phyloP scores from a whole-genome alignment of 2,113 vertebrate species.

The Octodon degus region DNA sequence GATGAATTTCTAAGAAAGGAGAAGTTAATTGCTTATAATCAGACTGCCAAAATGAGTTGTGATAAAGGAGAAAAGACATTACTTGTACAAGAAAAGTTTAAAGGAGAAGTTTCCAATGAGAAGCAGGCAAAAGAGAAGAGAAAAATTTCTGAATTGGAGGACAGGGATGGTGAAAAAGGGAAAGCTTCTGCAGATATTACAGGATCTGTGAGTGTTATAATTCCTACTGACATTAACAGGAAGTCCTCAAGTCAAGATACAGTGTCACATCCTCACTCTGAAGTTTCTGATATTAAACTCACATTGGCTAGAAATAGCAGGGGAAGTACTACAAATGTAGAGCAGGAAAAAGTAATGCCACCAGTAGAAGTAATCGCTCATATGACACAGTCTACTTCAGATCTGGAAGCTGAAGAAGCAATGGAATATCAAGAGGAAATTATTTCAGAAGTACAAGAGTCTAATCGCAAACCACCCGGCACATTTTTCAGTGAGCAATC shows the following conservation, averaged over 20 bases:
- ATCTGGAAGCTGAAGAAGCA: constrained; percentile 55
- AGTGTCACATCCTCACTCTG: background rate
- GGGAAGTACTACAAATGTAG: constrained; percentile 72
- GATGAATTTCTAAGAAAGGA: constrained; percentile 50
- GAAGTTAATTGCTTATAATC: background rate
- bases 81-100: constrained; percentile 60
- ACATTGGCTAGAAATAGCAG: constrained; percentile 10
- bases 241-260: background rate
- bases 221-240: background rate
- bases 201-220: background rate
- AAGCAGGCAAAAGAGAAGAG: background rate
- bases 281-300: constrained; percentile 57
- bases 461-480: constrained; percentile 51
- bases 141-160: background rate
- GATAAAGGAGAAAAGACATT: constrained; percentile 57
- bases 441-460: constrained; percentile 76
- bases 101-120: constrained; percentile 6
- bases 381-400: constrained; percentile 10
- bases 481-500: background rate
- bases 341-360: constrained; percentile 60
- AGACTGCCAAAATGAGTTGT: constrained; percentile 27
- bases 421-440: constrained; percentile 66
- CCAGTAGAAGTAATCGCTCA: constrained; percentile 17
- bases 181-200: background rate
- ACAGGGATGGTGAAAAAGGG: background rate